Conservation (phyloP, 2,888 invertebrate genomes). For the Creontiades dilutus region DNA sequence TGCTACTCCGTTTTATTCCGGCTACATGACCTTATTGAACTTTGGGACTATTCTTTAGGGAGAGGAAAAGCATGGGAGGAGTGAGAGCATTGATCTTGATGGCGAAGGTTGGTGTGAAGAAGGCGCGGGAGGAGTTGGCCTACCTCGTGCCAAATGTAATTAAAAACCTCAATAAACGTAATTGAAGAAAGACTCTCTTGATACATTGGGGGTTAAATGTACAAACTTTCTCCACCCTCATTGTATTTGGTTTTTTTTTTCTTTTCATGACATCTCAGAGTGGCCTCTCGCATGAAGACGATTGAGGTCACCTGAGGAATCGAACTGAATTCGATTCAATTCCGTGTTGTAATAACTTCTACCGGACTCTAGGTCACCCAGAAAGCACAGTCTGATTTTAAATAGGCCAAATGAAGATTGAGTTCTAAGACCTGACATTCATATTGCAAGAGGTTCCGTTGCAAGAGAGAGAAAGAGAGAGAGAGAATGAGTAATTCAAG, state of each 20-base stretch:
- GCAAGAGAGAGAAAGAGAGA: no score
- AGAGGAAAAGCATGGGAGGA: not conserved
- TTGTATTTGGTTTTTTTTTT: not conserved
- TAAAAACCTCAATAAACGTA: constrained; percentile 26
- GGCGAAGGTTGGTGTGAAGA: not conserved
- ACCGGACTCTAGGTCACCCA: no score
- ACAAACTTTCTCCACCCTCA: not conserved
- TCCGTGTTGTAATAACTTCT: no score
- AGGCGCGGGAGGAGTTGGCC: not conserved
- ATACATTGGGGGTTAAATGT: not conserved
- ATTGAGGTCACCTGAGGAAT: no score
- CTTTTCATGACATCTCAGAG: no score
- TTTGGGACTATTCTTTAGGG: not conserved
- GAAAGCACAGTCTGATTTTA: no score
- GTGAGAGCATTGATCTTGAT: not conserved
- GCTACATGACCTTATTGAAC: not conserved
- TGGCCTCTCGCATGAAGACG: no score
- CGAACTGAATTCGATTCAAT: no score
- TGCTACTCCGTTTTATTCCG: not conserved
- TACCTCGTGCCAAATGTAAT: constrained; percentile 26
- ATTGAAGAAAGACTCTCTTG: constrained; percentile 20
- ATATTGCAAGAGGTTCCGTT: no score
- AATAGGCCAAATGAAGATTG: no score
- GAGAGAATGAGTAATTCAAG: no score
- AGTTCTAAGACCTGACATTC: no score